These are phyloP conservation scores for Brachypalpus laphriformis DNA, from an alignment of 2,888 invertebrate genomes.

Conservation along the genomic window DNA sequence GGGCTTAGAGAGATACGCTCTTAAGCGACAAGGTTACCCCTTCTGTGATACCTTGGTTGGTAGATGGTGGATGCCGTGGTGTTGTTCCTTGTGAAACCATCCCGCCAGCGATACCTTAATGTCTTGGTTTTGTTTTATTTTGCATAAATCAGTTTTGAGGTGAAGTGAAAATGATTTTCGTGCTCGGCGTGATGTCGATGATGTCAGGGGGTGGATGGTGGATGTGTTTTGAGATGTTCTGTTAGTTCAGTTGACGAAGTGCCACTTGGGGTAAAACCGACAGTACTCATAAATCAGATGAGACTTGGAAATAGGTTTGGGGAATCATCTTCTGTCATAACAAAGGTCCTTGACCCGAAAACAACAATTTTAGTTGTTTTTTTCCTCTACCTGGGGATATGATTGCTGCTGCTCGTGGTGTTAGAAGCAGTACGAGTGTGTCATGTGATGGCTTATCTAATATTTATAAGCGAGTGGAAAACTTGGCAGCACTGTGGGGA, in stretches of 20 bases:
- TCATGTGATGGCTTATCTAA: neutral
- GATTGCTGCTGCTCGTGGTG: neutral
- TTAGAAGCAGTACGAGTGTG: neutral
- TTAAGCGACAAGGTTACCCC: neutral
- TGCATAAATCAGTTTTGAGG: constrained; percentile 44
- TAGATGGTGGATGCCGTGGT: neutral
- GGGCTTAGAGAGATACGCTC: neutral
- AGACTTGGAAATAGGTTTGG: neutral
- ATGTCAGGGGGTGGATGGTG: neutral
- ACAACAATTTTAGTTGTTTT: neutral
- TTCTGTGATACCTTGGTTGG: neutral
- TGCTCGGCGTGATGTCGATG: constrained; percentile 27
- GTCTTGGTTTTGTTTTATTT: constrained; percentile 41
- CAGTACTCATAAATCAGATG: neutral
- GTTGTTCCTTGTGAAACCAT: constrained; percentile 20
- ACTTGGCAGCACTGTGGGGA: neutral
- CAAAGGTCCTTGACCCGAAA: neutral
- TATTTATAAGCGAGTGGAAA: neutral
- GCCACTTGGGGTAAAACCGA: neutral
- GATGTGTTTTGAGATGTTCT: neutral
- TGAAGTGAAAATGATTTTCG: constrained; percentile 39
- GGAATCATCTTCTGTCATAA: neutral
- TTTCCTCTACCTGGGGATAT: neutral
- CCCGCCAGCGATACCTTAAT: constrained; percentile 23
- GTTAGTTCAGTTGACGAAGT: neutral